Evolutionary conservation across 2,113 vertebrate genomes (phyloP), one percentile per base, ranked within the genome.

Genomic region (Oophaga pumilio): DNA sequence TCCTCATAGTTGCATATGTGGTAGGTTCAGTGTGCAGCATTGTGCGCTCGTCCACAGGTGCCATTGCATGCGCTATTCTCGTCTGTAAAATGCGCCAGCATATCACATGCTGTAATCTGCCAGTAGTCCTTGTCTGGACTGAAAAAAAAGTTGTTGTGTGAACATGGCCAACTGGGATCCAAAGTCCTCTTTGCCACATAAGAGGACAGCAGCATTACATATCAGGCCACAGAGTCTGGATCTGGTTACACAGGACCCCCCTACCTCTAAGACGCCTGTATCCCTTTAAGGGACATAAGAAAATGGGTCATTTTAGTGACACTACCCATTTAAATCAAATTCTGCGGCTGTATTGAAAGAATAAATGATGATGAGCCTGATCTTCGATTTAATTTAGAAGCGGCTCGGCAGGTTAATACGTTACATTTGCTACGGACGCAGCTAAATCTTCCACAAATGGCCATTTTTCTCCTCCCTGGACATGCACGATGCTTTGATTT

Each of bases 371-470:
- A 28, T 52, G 52, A 60, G 50, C 12, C 52, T 53, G 50, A 56
- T 53, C 49, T 66, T 82, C 68, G 80, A 82, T 82, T 82, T 24
- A 50, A 82, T 82, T 82, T 82, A 33, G 28, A 33, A 22, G 81
- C 81, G 53, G 81, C 43, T 50, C 13, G 66, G 66, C 66, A 33
- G 20, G 82, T 71, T 71, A 56, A 84, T 84, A 71, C 24, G 15
- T 71, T 71, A 84, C 82, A 84, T 53, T 84, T 84, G 49, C 82
- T 56, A 4, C 11, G 14, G 12, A 24, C 8, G 66, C 49, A 28
- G 50, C 49, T 71, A 84, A 84, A 84, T 84, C 82, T 84, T 73
- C 66, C 9, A 56, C 66, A 84, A 84, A 71, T 71, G 82, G 82
- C n/a, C 50, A 13, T 22, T 69, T 84, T 66, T 78, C 71, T 73